Base-by-base conservation (phyloP, 2,113 vertebrate genomes). In the Dinomys branickii region DNA sequence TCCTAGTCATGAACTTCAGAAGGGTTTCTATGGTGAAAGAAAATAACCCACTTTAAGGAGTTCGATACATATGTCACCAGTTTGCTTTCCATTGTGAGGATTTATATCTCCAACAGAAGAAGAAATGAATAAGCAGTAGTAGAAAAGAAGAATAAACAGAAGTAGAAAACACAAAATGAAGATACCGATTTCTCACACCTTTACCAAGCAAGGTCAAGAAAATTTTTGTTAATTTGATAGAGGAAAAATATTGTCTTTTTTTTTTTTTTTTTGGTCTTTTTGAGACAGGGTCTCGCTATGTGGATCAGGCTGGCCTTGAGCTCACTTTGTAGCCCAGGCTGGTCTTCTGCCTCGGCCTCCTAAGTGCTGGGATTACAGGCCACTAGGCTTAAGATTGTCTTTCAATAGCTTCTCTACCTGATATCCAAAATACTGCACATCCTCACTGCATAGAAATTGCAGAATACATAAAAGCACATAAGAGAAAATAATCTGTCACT, bases 131-230 rank as follows among this genome's bases (percentile, higher is more conserved):
- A 50, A 84, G 16, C 24, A 54, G 30, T 67, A 65, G 28, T 54
- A 59, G n/a, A 19, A 35, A 8, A 78, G 61, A 88, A 81, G 47
- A 5, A 81, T 30, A 69, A 50, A 12, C n/a, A 80, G 26, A 89
- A 63, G 67, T 8, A 38, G 17, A 38, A 54, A 54, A 41, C 28
- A 80, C 50, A 52, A 91, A 86, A 67, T 65, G 65, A 91, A 95
- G 47, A 78, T 14, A 77, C 9, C 26, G 69, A 85, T 20, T 89
- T 84, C 38, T 58, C 38, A 67, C 30, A 92, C 26, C n/a, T 95
- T 92, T 95, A 85, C 38, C n/a, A 92, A 89, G 24, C 78, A 17
- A 77, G 24, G 26, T 84, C 38, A 85, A 88, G 50, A 78, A 65
- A 73, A 20, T 75, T 33, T 78, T 84, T 78, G 24, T 11, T 85